phyloP scores from a whole-genome alignment of 2,888 invertebrate species.

The Parascotia fuliginaria region DNA sequence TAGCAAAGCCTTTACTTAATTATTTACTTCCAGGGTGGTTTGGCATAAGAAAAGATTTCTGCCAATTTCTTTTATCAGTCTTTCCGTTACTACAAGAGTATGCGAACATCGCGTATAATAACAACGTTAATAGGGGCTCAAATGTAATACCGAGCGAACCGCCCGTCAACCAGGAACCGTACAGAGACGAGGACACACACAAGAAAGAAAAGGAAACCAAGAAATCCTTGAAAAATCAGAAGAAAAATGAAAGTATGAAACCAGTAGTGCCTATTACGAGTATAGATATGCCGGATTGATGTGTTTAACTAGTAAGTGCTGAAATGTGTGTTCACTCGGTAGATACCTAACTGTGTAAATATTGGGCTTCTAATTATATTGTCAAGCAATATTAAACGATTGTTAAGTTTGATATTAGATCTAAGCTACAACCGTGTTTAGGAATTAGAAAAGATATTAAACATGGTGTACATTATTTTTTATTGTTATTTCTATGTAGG shows the following conservation, averaged over 20 bases:
- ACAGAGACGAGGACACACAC: slow-evolving; percentile 73
- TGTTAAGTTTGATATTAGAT: slow-evolving; percentile 77
- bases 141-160: slow-evolving; percentile 67
- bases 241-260: slow-evolving; percentile 92
- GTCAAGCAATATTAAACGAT: slow-evolving; percentile 69
- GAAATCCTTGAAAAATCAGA: slow-evolving; percentile 88
- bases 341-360: slow-evolving; percentile 48
- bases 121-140: slow-evolving; percentile 77
- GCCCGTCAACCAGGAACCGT: slow-evolving; percentile 74
- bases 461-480: slow-evolving; percentile 40
- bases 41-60: slow-evolving; percentile 98
- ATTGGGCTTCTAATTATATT: slow-evolving; percentile 55
- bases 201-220: slow-evolving; percentile 85
- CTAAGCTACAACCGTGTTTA: slow-evolving; percentile 54
- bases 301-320: slow-evolving; percentile 38
- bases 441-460: slow-evolving; percentile 44
- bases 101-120: slow-evolving; percentile 98
- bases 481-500: slow-evolving; percentile 42
- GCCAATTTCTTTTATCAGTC: slow-evolving; percentile 96
- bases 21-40: slow-evolving; percentile 95
- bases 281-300: slow-evolving; percentile 96
- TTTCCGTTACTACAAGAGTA: slow-evolving; percentile 99
- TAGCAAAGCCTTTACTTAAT: no score
- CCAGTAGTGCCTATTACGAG: slow-evolving; percentile 95
- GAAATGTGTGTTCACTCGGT: slow-evolving; percentile 75